These are phyloP conservation scores for Vulpes lagopus DNA, from an alignment of 2,113 vertebrate species.

Conservation along the genomic window DNA sequence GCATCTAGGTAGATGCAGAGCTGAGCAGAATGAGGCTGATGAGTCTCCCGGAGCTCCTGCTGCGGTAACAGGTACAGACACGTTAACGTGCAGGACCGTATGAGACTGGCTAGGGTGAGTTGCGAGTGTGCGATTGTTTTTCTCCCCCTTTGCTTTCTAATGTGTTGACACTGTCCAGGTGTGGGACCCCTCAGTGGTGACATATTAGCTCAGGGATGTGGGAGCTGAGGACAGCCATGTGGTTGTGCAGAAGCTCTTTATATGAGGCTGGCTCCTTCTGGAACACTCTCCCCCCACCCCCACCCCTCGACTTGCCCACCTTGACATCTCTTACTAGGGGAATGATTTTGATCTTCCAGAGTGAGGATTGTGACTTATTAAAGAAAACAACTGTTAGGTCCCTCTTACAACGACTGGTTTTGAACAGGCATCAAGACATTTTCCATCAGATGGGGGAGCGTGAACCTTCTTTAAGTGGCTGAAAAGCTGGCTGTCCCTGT, in stretches of 20 bases:
- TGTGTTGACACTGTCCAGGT: background rate
- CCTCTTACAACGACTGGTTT: conserved; percentile 66
- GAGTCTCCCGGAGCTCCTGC: background rate
- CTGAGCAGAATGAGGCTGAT: background rate
- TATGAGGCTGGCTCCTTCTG: conserved; percentile 67
- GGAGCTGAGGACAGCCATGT: background rate
- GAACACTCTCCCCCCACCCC: conserved; percentile 6
- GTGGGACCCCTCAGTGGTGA: background rate
- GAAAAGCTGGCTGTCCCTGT: conserved; percentile 74
- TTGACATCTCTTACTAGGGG: conserved; percentile 80
- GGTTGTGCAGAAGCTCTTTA: background rate
- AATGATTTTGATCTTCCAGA: conserved; percentile 74
- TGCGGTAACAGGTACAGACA: background rate
- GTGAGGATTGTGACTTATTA: conserved; percentile 77
- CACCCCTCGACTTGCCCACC: conserved; percentile 11
- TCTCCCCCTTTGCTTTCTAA: background rate
- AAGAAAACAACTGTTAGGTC: conserved; percentile 79
- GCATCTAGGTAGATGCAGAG: background rate
- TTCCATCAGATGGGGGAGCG: conserved; percentile 62
- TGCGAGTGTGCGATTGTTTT: background rate
- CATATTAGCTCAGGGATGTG: background rate
- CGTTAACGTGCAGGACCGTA: background rate
- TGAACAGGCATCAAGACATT: conserved; percentile 76
- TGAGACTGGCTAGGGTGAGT: background rate
- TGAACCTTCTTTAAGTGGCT: conserved; percentile 82